Base-by-base conservation (phyloP, 1,140 invertebrate species). In the Meloidogyne floridensis region DNA sequence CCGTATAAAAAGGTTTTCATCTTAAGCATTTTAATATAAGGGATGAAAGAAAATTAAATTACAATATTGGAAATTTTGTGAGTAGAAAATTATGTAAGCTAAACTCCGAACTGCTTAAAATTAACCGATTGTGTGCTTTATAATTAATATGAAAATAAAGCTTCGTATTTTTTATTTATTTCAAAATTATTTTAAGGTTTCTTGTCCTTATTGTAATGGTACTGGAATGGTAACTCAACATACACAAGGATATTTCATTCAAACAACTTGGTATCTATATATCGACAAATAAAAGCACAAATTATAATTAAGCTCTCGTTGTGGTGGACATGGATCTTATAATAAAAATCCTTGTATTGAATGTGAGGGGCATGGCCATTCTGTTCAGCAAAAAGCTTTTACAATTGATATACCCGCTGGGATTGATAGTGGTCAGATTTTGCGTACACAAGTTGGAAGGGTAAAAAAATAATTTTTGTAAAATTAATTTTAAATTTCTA, bases 381-480 rank as follows among this genome's bases (percentile, higher is more conserved):
- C 94, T 42, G 94, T 97, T 0, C 94, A 97, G 92, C 93, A 94
- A 47, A 95, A 95, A 89, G 95, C 93, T 88, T 92, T 98, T 0
- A 95, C 93, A 2, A 94, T 99, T 0, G 95, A 96, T 11, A 95
- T 99, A n/a, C 98, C 98, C 53, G 95, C 97, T 73, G 96, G 96
- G 92, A 85, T 90, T 53, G 87, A 90, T 78, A 81, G 90, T 54
- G 96, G 96, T 1, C 96, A 99, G 91, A 97, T 96, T 4, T 93
- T 99, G 53, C 93, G 96, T 73, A 95, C 98, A 94, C 92, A 94
- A 18, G 94, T 98, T 15, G 95, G 96, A n/a, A 91, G 90, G 83
- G 87, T 89, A 59, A 51, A 79, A 78, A 47, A 65, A 15, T 18
- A 15, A 54, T 56, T 65, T 83, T 10, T 72, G 9, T 56, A 20